Conservation (phyloP, 2,113 vertebrate genomes). For the Tringa solitaria region DNA sequence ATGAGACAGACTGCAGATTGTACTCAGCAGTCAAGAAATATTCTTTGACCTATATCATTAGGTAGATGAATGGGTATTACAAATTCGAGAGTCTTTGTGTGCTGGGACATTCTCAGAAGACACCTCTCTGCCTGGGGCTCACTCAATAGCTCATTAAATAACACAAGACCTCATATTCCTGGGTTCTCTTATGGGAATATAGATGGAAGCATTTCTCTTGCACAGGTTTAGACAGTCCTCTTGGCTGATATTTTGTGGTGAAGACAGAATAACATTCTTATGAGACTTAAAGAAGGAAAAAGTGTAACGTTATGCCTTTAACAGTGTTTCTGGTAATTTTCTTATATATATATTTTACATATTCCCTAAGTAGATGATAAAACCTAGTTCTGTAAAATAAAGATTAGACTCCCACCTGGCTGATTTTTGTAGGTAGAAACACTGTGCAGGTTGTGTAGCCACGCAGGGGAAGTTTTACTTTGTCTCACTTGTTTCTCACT, state of each 20-base stretch:
- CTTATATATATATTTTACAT: neutral
- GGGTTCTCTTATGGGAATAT: neutral
- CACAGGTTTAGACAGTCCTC: neutral
- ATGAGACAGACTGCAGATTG: neutral
- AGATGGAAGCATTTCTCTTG: neutral
- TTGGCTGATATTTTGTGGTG: neutral
- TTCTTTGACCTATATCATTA: neutral
- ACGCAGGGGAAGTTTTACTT: neutral
- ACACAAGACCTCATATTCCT: neutral
- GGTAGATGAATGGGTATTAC: neutral
- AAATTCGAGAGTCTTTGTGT: neutral
- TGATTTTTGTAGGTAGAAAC: neutral
- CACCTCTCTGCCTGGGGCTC: neutral
- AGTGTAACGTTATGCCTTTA: neutral
- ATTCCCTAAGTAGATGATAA: constrained; percentile 16
- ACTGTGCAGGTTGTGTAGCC: neutral
- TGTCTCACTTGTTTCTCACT: neutral
- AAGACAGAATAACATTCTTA: neutral
- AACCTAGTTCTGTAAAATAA: constrained; percentile 11
- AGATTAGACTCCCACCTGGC: neutral
- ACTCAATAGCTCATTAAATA: neutral
- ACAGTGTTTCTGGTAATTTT: neutral
- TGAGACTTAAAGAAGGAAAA: constrained; percentile 12
- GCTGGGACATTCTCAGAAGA: neutral
- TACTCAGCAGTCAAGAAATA: neutral